Conservation (phyloP, 2,888 invertebrate species). For the Pachliopta kotzebuea region DNA sequence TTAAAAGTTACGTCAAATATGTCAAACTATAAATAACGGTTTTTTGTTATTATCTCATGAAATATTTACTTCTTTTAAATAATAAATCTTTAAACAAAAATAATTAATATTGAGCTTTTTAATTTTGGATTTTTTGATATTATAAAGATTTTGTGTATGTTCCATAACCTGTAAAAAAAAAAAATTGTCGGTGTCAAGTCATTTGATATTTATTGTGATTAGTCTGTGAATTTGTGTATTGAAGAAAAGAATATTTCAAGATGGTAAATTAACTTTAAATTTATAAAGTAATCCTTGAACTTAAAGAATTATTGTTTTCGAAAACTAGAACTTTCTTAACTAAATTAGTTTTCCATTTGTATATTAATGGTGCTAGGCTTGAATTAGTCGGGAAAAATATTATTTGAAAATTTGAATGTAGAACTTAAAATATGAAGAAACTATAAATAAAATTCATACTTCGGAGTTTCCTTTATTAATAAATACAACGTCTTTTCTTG, state of each 20-base stretch:
- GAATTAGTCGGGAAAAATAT: slow-evolving; percentile 13
- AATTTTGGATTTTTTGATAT: neutral
- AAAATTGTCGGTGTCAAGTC: slow-evolving; percentile 28
- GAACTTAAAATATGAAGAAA: neutral
- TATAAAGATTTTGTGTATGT: neutral
- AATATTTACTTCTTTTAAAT: neutral
- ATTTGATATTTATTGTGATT: slow-evolving; percentile 25
- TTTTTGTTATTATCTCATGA: neutral
- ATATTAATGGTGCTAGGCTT: slow-evolving; percentile 45
- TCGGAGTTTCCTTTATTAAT: neutral
- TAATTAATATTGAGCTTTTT: neutral
- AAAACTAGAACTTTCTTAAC: neutral
- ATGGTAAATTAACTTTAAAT: slow-evolving; percentile 66
- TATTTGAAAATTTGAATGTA: slow-evolving; percentile 23
- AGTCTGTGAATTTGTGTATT: slow-evolving; percentile 25
- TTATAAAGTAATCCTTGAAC: slow-evolving; percentile 50
- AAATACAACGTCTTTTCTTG: neutral
- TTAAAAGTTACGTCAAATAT: slow-evolving; percentile 19
- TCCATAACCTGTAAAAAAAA: slow-evolving; percentile 3
- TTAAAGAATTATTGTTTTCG: slow-evolving; percentile 20
- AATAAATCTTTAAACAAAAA: neutral
- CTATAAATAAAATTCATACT: neutral
- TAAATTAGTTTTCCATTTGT: slow-evolving; percentile 34
- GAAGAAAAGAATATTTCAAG: slow-evolving; percentile 44
- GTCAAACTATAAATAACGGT: slow-evolving; percentile 11